Conservation (phyloP, 2,113 vertebrate species). For the Solenodon paradoxus region DNA sequence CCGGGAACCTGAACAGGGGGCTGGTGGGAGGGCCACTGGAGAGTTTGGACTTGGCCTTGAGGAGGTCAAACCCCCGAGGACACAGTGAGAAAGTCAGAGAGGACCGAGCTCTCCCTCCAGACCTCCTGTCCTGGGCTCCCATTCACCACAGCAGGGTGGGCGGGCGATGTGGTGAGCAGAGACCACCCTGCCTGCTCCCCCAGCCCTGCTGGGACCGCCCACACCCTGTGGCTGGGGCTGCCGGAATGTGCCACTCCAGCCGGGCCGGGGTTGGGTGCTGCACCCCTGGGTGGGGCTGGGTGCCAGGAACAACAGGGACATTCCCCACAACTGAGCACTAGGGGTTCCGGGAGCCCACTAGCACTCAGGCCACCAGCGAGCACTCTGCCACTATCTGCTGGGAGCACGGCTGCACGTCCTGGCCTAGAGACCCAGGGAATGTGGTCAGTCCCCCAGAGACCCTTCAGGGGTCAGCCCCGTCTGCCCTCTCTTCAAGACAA, state of each 20-base stretch:
- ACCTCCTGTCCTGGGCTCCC: too few species aligned
- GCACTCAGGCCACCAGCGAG: neutral
- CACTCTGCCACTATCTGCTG: accelerated
- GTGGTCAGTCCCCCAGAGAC: neutral
- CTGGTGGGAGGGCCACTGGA: too few species aligned
- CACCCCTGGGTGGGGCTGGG: neutral
- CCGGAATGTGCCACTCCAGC: neutral
- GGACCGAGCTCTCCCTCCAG: too few species aligned
- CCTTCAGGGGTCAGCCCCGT: neutral
- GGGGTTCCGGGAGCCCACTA: neutral
- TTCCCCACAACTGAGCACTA: neutral
- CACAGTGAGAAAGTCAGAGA: too few species aligned
- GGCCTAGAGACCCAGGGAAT: neutral
- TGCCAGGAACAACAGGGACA: neutral
- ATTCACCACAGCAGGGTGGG: too few species aligned
- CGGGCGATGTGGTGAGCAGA: neutral
- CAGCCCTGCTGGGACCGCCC: neutral
- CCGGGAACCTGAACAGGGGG: too few species aligned
- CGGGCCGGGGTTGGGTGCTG: neutral
- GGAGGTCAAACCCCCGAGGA: too few species aligned
- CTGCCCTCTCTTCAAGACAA: neutral
- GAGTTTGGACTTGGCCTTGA: too few species aligned
- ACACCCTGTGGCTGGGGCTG: neutral
- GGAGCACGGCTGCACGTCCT: neutral
- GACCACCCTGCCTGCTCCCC: neutral